Percentiles rank a stretch among this genome's conserved stretches.
phyloP scores from a whole-genome alignment of 2,888 invertebrate species.

The Apomyelois bistriatella region DNA sequence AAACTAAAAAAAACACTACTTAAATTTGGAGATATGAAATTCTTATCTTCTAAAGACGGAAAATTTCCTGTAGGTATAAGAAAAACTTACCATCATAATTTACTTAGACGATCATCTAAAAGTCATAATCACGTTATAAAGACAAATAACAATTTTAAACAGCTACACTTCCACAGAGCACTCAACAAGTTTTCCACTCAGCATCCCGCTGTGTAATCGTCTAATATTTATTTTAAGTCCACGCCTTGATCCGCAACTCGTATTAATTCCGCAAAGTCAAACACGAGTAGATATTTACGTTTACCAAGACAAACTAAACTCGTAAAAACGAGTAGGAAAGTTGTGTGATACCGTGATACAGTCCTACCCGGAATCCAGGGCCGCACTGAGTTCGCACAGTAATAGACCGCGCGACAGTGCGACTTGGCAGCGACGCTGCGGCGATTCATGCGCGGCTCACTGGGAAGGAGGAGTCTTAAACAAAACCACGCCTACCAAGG shows the following conservation, averaged over 20 bases:
- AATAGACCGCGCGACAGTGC: conserved; percentile 41
- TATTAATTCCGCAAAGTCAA: conserved; percentile 49
- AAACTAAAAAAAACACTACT: too few relatives aligned
- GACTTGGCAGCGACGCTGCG: conserved; percentile 50
- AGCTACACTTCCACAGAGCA: conserved; percentile 51
- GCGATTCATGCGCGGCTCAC: conserved; percentile 71
- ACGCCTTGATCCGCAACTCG: conserved; percentile 41
- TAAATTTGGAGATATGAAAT: too few relatives aligned
- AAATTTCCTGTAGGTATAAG: too few relatives aligned
- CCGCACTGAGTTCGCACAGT: conserved; percentile 48
- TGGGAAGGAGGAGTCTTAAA: conserved; percentile 69
- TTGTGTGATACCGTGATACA: conserved; percentile 48
- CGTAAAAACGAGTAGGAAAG: conserved; percentile 47
- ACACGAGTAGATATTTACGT: conserved; percentile 42
- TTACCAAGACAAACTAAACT: conserved; percentile 36
- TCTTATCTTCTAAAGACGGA: too few relatives aligned
- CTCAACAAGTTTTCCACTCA: conserved; percentile 55
- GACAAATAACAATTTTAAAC: conserved; percentile 27
- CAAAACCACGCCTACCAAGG: conserved; percentile 77
- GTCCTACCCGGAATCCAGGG: conserved; percentile 40
- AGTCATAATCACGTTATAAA: conserved; percentile 16
- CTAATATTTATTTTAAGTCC: conserved; percentile 38
- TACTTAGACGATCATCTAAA: conserved; percentile 16
- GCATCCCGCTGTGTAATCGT: conserved; percentile 33
- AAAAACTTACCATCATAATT: conserved; percentile 7